Conservation (phyloP, 2,113 vertebrate genomes). For the Colius striatus region DNA sequence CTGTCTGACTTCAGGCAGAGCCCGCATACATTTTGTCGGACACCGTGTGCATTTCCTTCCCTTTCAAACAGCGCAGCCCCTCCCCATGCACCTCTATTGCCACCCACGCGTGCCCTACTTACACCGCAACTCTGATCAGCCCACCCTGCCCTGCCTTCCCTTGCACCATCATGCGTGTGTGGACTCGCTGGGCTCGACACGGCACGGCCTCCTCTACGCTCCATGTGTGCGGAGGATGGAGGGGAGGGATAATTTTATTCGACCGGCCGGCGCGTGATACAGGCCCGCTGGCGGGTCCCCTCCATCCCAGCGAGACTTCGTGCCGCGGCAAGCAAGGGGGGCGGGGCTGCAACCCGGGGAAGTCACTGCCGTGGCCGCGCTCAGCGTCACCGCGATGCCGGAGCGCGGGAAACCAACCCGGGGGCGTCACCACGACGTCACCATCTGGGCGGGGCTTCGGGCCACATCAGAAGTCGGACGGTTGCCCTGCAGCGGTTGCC, state of each 20-base stretch:
- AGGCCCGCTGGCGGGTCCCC: no score
- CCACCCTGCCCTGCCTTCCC: not conserved
- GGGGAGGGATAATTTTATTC: no score
- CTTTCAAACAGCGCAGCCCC: not conserved
- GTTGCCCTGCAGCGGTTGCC: not conserved
- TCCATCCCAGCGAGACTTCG: no score
- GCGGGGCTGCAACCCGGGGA: no score
- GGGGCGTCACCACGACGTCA: not conserved
- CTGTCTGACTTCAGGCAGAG: fast-evolving
- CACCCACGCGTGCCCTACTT: not conserved
- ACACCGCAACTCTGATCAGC: not conserved
- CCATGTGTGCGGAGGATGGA: no score
- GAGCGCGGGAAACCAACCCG: not conserved
- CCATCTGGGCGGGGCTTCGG: not conserved
- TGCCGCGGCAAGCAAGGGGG: no score
- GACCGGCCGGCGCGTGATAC: no score
- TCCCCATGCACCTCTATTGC: fast-evolving
- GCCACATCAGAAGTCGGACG: not conserved
- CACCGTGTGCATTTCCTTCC: not conserved
- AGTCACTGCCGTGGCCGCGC: no score
- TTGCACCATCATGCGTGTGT: not conserved
- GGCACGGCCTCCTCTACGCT: not conserved
- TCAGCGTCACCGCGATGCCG: no score
- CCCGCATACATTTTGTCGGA: fast-evolving
- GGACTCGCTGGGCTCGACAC: not conserved